A percentile compares a stretch with the other conserved stretches of the same genome.
These are phyloP conservation scores for Orgyia antiqua DNA, from an alignment of 2,888 invertebrate genomes.

Conservation along the genomic window DNA sequence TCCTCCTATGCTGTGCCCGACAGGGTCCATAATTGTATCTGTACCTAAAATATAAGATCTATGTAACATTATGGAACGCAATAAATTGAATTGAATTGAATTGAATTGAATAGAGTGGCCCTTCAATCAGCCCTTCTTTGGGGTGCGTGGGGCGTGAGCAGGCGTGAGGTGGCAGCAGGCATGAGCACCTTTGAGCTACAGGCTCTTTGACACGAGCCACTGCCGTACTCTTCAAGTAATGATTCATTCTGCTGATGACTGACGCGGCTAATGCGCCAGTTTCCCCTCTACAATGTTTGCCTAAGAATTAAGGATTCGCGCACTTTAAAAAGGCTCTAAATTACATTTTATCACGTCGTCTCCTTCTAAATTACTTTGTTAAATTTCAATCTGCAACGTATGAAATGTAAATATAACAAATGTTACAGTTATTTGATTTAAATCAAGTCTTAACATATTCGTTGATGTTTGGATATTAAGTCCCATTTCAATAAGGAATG, in stretches of 20 bases:
- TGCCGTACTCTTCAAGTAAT: slow-evolving; percentile 77
- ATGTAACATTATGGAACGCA: no score
- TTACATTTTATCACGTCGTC: slow-evolving; percentile 37
- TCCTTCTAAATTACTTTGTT: slow-evolving; percentile 33
- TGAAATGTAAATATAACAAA: not conserved
- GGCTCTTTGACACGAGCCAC: slow-evolving; percentile 77
- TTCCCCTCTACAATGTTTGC: slow-evolving; percentile 55
- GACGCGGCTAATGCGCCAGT: slow-evolving; percentile 71
- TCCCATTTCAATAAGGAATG: no score
- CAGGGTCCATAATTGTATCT: no score
- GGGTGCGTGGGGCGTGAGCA: slow-evolving; percentile 43
- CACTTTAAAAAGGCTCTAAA: no score
- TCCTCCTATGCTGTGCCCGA: no score
- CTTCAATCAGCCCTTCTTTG: slow-evolving; percentile 75
- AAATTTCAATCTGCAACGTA: slow-evolving; percentile 16
- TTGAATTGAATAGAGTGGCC: no score
- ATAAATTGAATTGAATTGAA: no score
- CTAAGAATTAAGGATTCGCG: slow-evolving; percentile 52
- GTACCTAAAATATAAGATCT: no score
- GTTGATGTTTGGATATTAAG: no score
- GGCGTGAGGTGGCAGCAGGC: slow-evolving; percentile 30
- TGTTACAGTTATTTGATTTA: slow-evolving; percentile 2
- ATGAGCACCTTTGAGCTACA: slow-evolving; percentile 73
- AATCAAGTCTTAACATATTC: no score
- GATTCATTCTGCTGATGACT: slow-evolving; percentile 77